Evolutionary conservation across 2,888 invertebrate species (phyloP), one percentile per base, ranked within the genome.

Genomic region (Microdon myrmicae): DNA sequence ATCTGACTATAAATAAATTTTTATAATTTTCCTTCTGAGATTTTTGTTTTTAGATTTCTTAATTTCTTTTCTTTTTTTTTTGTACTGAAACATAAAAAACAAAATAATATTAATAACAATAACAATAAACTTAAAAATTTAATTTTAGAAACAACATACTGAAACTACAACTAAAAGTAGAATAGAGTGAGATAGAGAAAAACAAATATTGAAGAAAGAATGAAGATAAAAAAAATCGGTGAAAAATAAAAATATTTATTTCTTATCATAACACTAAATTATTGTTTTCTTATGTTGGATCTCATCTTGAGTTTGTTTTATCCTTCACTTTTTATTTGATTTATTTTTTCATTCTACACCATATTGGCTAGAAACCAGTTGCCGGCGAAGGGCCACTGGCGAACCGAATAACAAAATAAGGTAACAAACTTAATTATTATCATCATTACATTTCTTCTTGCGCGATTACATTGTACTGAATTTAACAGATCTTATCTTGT

Each of bases 71-170:
- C 51, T 32, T 45, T 56, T 68, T 68, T 69, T 69, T 66, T 47
- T 68, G 67, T 69, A 69, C 69, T 47, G 25, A 49, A 51, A 53
- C 29, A 59, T 60, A 47, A 39, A 59, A 45, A 20, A 60, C 51
- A 32, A 61, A 22, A 38, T 47, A 39, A 22, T n/a, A n/a, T 28
- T 6, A 22, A 28, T 16, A n/a, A 28, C 28, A 26, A 31, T 35
- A 23, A 41, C 29, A 48, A 38, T 17, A 20, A 48, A 35, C 6
- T 34, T 35, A 25, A 44, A 12, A 9, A 3, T 12, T 20, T 37
- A 47, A 34, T 19, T 17, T 37, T 26, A 38, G 34, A 29, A 10
- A 34, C 7, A 31, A 59, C 47, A 38, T 22, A 47, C 32, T 51
- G 9, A 45, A 45, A 47, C 41, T 39, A 44, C 26, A 43, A 58